Conservation (phyloP, 2,888 invertebrate species). For the Diplazon laetatorius region DNA sequence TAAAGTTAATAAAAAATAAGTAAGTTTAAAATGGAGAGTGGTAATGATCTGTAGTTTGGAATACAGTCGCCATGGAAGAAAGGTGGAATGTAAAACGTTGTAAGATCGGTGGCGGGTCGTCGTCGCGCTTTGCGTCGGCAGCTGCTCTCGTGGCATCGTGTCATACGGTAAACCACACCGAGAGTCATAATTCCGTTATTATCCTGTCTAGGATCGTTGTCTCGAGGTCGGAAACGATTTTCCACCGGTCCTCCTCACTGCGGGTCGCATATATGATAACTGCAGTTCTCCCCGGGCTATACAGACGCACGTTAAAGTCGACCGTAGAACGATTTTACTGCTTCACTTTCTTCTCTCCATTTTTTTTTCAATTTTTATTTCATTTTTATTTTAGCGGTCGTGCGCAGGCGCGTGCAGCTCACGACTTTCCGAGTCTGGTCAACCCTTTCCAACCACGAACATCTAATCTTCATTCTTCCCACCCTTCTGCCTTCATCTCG, state of each 20-base stretch:
- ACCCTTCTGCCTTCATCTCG: too few species aligned
- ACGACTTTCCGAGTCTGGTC: constrained; percentile 23
- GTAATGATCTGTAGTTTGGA: too few species aligned
- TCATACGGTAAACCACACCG: constrained; percentile 52
- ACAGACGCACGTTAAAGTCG: constrained; percentile 14
- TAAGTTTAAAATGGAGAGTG: background rate
- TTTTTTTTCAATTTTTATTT: background rate
- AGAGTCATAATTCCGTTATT: constrained; percentile 61
- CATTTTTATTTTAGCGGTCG: background rate
- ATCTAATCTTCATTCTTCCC: too few species aligned
- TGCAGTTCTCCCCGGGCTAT: constrained; percentile 1
- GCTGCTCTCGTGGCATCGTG: constrained; percentile 3
- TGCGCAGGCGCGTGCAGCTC: constrained; percentile 22
- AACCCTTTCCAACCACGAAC: constrained; percentile 30
- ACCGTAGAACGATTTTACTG: constrained; percentile 32
- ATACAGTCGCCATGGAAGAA: background rate
- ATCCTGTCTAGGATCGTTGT: constrained; percentile 56
- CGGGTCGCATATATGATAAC: constrained; percentile 9
- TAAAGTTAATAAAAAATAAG: background rate
- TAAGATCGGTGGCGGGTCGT: constrained; percentile 1
- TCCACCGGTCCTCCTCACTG: background rate
- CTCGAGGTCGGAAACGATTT: constrained; percentile 21
- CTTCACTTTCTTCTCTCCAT: constrained; percentile 15
- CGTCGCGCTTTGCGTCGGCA: background rate
- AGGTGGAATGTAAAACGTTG: constrained; percentile 1